Evolutionary conservation across 2,797 vertebrate genomes (phyloP).

Genomic region (Oophaga sylvatica): DNA sequence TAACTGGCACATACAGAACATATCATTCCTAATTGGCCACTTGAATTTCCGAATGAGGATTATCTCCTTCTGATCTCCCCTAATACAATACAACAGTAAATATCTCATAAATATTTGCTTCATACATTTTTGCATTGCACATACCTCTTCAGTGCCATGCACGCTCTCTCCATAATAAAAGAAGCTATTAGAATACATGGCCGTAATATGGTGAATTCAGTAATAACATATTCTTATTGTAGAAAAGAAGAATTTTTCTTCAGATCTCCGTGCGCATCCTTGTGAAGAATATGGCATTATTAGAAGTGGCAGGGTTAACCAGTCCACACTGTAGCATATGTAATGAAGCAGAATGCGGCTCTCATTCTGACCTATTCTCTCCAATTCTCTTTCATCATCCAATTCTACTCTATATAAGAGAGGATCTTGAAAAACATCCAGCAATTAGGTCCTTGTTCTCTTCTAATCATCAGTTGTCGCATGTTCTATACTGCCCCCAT

Average conservation of each 20-base stretch:
- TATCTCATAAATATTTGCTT: background rate
- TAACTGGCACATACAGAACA: too few species aligned
- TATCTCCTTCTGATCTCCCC: too few species aligned
- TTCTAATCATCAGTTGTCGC: background rate
- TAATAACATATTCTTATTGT: background rate
- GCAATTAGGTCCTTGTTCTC: constrained; percentile 7
- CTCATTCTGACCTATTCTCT: constrained; percentile 3
- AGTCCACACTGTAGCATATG: constrained; percentile 18
- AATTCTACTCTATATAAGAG: constrained; percentile 30
- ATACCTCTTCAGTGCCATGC: background rate
- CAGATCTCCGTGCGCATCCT: background rate
- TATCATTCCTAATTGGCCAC: too few species aligned
- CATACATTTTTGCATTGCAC: background rate
- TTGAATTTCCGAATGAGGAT: too few species aligned
- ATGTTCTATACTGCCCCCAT: background rate
- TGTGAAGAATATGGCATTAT: constrained; percentile 1
- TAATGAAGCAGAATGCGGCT: constrained; percentile 28
- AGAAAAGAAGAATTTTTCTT: constrained; percentile 5
- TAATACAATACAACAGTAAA: too few species aligned
- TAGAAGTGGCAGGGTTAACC: constrained; percentile 35
- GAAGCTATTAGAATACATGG: background rate
- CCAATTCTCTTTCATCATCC: constrained; percentile 29
- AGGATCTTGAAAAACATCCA: constrained; percentile 29
- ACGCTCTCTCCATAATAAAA: background rate
- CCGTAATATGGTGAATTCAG: background rate